A percentile compares a stretch with the other conserved stretches of the same genome.
Evolutionary conservation across 2,797 vertebrate species (phyloP).

Genomic region (Alca torda): DNA sequence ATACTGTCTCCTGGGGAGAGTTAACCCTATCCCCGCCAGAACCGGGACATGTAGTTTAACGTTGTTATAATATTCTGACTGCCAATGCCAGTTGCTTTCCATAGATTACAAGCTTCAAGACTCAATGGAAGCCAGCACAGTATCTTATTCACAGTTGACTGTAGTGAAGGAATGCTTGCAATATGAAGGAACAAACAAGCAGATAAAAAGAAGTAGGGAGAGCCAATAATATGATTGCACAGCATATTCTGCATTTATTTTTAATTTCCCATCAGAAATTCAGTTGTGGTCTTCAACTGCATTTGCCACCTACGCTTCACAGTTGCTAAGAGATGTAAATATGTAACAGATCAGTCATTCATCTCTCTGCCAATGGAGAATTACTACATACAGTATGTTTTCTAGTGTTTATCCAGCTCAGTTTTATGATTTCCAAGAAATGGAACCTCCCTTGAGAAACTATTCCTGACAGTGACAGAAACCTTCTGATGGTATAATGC

Average conservation of each 20-base stretch:
- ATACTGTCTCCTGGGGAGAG: no score
- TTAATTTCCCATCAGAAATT: background rate
- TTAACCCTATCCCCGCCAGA: no score
- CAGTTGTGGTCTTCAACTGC: background rate
- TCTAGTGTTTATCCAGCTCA: background rate
- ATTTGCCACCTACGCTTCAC: background rate
- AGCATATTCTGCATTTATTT: background rate
- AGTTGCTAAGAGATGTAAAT: background rate
- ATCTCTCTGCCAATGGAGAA: background rate
- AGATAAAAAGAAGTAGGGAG: background rate
- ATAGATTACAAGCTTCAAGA: background rate
- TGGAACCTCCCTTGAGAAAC: background rate
- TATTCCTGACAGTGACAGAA: background rate
- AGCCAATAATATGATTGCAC: background rate
- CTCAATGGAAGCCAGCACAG: background rate
- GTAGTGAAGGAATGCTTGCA: background rate
- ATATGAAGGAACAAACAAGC: background rate
- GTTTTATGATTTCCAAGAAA: slow-evolving; percentile 7
- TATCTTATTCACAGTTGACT: background rate
- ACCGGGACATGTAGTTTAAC: background rate
- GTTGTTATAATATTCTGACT: background rate
- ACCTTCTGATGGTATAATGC: background rate
- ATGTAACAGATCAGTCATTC: background rate
- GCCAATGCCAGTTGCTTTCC: background rate
- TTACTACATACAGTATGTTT: background rate